Evolutionary conservation across 2,888 invertebrate genomes (phyloP), one percentile per base, ranked within the genome.

Genomic region (Drosophila sordidula): DNA sequence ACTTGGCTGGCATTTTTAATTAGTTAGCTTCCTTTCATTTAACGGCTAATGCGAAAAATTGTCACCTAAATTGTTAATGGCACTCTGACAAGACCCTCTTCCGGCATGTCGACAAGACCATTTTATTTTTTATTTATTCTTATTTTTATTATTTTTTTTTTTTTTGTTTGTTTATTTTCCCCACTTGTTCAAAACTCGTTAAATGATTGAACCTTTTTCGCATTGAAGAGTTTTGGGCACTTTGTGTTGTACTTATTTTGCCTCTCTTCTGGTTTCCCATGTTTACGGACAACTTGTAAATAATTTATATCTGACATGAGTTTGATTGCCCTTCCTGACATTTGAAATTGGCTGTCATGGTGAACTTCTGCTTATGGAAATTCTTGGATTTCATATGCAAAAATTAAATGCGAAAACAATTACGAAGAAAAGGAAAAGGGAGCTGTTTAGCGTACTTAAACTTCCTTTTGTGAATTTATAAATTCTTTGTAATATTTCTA

Each of bases 1-100:
- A 63, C 39, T 72, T 61, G 44, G 32, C 39, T 69, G 68, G 44
- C 78, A 69, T 55, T 72, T 78, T 72, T 75, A 80, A 83, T 75
- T 78, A 69, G 59, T 57, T 38, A 3, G 41, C 63, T 62, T 70
- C 51, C 71, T 51, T 65, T 16, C 3, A 46, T 75, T 50, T 36
- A 36, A 25, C 11, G 25, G 55, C 29, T 50, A 67, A 65, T 42
- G 47, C 51, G 39, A 47, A 52, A 67, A 74, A 63, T 61, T 66
- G 55, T 44, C 70, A 61, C 22, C 46, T 55, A 65, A 81, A 70
- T 70, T 70, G 51, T 65, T 63, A 67, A 69, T 69, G 52, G 54
- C 61, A 36, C 66, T 58, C 36, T 38, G 62, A 46, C 68, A 70
- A 38, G 46, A 47, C 32, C 51, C 51, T 58, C 32, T 51, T 70